Percentiles rank a stretch among this genome's conserved stretches.
Conservation (phyloP, 1,140 invertebrate species). For the Drosophila carrolli region DNA sequence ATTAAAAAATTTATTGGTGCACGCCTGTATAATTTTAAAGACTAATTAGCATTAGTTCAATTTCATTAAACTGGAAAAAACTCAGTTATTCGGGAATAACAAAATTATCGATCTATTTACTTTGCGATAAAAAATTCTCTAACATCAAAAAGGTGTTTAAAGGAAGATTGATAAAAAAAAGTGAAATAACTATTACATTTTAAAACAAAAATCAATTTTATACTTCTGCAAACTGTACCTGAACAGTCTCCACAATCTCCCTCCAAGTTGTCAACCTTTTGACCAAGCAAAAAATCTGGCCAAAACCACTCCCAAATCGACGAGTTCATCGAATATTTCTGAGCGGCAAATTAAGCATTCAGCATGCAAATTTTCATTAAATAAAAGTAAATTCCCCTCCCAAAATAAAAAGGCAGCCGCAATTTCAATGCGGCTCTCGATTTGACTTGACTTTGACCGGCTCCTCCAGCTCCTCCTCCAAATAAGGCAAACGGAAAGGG, state of each 20-base stretch:
- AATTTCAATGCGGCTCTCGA: conserved; percentile 48
- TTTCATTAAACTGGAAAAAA: conserved; percentile 17
- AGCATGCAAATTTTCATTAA: conserved; percentile 76
- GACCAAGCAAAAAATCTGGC: conserved; percentile 30
- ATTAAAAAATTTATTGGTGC: neutral
- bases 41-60: conserved; percentile 14
- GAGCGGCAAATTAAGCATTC: conserved; percentile 71
- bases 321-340: conserved; percentile 13
- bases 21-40: conserved; percentile 13
- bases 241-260: conserved; percentile 9
- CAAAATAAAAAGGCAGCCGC: conserved; percentile 25
- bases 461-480: conserved; percentile 35
- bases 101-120: neutral
- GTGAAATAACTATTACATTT: too few species aligned
- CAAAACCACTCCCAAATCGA: conserved; percentile 31
- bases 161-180: too few species aligned
- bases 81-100: neutral
- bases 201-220: too few species aligned
- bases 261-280: conserved; percentile 51
- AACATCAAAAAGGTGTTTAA: neutral
- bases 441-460: conserved; percentile 69
- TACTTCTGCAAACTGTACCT: conserved; percentile 31
- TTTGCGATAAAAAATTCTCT: neutral
- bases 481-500: conserved; percentile 48
- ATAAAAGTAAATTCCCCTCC: conserved; percentile 58